Evolutionary conservation across 2,888 invertebrate genomes (phyloP), one percentile per base, ranked within the genome.

Genomic region (Nymphalis c-album): DNA sequence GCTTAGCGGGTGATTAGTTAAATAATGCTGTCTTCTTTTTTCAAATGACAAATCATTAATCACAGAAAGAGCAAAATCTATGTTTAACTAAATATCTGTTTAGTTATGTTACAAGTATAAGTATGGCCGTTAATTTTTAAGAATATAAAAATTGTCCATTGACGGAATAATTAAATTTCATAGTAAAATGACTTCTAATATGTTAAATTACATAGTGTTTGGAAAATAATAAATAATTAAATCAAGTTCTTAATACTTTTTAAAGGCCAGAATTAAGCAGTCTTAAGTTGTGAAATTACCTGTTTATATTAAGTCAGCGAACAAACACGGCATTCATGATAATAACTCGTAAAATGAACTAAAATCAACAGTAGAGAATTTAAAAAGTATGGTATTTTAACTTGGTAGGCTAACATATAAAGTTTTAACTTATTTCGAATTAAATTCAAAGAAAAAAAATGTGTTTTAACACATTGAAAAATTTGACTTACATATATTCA

Each of bases 321-420:
- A 48, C 63, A 65, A 75, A 68, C 71, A 68, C 68, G 64, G 22
- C 47, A 57, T 74, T 73, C 77, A 76, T 76, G 77, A 67, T 71
- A 63, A 31, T 62, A 60, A 59, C 50, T 71, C 69, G 74, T 77
- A 76, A 77, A 73, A 69, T 71, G 69, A 70, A 68, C 45, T 51
- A 70, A 70, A 72, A 68, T 59, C 69, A 58, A 68, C 69, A 63
- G 71, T 76, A 73, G 73, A 75, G 69, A 73, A 74, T 73, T 67
- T 59, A 53, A 66, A 68, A 67, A 67, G 47, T 62, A 58, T 47
- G 48, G 53, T 60, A 46, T 57, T 57, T 64, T 66, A 60, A 68
- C 68, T 60, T 53, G 67, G 62, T 31, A 67, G 67, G 69, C 48
- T 70, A 59, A 64, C 31, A 64, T 67, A 50, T 67, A 50, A 50